phyloP scores from a whole-genome alignment of 2,888 invertebrate genomes.

The Linnaemya vulpina region DNA sequence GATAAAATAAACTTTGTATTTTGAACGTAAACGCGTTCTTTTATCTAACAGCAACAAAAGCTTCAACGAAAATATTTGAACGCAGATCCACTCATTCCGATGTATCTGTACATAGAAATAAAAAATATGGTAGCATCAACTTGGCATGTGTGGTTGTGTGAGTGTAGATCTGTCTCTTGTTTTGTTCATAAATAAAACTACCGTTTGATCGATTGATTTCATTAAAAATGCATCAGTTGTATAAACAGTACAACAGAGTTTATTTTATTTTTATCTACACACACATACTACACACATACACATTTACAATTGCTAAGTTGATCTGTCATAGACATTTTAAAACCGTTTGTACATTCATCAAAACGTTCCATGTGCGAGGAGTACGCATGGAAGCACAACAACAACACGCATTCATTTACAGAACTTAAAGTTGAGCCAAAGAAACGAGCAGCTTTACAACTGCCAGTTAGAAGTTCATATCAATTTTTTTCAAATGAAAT shows the following conservation, averaged over 20 bases:
- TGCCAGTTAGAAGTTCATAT: background rate
- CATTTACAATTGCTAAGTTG: conserved; percentile 68
- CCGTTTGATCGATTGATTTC: conserved; percentile 81
- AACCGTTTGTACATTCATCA: conserved; percentile 44
- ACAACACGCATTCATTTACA: conserved; percentile 21
- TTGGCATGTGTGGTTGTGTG: background rate
- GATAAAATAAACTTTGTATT: conserved; percentile 39
- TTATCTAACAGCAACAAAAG: conserved; percentile 30
- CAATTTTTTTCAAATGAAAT: conserved; percentile 3
- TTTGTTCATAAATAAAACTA: conserved; percentile 64
- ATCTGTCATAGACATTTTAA: conserved; percentile 79
- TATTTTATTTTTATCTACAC: conserved; percentile 3
- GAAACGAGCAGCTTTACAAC: conserved; percentile 11
- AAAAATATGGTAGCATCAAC: background rate
- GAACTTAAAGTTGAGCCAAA: background rate
- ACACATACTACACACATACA: background rate
- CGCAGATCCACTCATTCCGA: background rate
- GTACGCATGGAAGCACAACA: conserved; percentile 19
- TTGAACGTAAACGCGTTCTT: conserved; percentile 31
- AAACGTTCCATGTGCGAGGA: conserved; percentile 31
- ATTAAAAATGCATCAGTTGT: conserved; percentile 80
- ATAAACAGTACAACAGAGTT: conserved; percentile 67
- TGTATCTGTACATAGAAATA: background rate
- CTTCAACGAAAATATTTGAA: conserved; percentile 15
- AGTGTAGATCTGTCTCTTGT: conserved; percentile 1